Evolutionary conservation across 2,888 invertebrate species (phyloP), one percentile per base, ranked within the genome.

Genomic region (Seira ritae): DNA sequence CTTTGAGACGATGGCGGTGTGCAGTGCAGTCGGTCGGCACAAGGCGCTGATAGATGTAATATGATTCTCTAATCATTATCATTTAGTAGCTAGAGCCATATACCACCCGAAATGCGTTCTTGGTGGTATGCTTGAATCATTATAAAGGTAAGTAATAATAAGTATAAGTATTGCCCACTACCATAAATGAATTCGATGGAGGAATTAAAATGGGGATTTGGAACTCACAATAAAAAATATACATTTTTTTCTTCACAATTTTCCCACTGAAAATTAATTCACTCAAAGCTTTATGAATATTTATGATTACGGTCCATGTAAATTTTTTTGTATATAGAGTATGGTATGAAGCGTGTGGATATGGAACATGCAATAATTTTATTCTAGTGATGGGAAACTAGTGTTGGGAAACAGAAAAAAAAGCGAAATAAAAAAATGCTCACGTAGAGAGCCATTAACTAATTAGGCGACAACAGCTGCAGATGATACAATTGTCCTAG

Each of bases 401-500:
- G 31, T 31, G 31, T 31, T 8, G 8, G 31, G 8, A 31, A 4
- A 31, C 8, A 31, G 3, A 70, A 62, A 10, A 19, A 68, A 55
- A 60, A 17, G 20, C 17, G 55, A 37, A 55, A 24, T 74, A 31
- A 42, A 80, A 65, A 55, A 65, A 55, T 31, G 71, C 22, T 37
- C 62, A 82, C 62, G 73, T 68, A 68, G 8, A 68, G 8, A 82
- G 68, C 77, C 82, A 82, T 82, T 82, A 77, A 76, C 82, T 82
- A 82, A 82, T 82, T 82, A 82, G 82, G 77, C 68, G 82, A 82
- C 77, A 82, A 82, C 62, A 70, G 62, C 71, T 81, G 23, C 31
- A 60, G 24, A 81, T 50, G 19, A 2, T n/a, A 12, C n/a, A 62
- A 82, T 73, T 77, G 73, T 73, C 72, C 20, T 77, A 72, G 37